These are phyloP conservation scores for Amblyjoppa proteus DNA, from an alignment of 2,888 invertebrate species.

Conservation along the genomic window DNA sequence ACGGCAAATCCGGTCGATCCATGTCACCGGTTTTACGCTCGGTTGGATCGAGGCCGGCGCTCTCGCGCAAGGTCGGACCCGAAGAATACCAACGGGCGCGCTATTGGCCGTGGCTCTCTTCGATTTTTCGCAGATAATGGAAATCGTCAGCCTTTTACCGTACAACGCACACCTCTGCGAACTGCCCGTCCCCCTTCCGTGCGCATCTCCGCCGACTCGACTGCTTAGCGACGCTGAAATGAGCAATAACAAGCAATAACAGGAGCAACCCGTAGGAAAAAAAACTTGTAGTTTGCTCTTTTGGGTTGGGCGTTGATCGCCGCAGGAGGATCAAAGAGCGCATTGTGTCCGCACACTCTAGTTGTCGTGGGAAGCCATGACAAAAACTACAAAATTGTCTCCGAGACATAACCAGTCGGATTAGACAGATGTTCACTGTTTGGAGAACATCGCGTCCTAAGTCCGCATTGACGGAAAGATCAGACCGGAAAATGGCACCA, in stretches of 20 bases:
- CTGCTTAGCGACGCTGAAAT: slow-evolving; percentile 55
- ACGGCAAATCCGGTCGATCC: slow-evolving; percentile 78
- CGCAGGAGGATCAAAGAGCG: slow-evolving; percentile 1
- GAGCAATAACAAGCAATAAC: slow-evolving; percentile 60
- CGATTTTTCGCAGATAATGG: slow-evolving; percentile 61
- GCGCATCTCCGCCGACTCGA: neutral
- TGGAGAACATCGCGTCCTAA: neutral
- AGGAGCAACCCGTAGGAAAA: neutral
- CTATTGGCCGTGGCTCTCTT: slow-evolving; percentile 72
- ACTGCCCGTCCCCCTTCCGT: neutral
- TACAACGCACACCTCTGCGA: neutral
- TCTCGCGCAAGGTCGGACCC: slow-evolving; percentile 76
- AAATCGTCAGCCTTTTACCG: slow-evolving; percentile 14
- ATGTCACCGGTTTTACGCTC: slow-evolving; percentile 79
- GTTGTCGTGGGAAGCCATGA: slow-evolving; percentile 26
- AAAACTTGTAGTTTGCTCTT: slow-evolving; percentile 20
- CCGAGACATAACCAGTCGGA: neutral
- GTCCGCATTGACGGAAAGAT: neutral
- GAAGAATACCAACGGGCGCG: slow-evolving; percentile 74
- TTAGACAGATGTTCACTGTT: slow-evolving; percentile 17
- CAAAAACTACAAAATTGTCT: slow-evolving; percentile 12
- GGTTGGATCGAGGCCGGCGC: slow-evolving; percentile 72
- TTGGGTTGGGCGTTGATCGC: slow-evolving; percentile 10
- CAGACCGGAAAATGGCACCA: neutral
- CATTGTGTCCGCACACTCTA: neutral